These are phyloP conservation scores for Seira ritae DNA, from an alignment of 2,888 invertebrate species.

Conservation along the genomic window DNA sequence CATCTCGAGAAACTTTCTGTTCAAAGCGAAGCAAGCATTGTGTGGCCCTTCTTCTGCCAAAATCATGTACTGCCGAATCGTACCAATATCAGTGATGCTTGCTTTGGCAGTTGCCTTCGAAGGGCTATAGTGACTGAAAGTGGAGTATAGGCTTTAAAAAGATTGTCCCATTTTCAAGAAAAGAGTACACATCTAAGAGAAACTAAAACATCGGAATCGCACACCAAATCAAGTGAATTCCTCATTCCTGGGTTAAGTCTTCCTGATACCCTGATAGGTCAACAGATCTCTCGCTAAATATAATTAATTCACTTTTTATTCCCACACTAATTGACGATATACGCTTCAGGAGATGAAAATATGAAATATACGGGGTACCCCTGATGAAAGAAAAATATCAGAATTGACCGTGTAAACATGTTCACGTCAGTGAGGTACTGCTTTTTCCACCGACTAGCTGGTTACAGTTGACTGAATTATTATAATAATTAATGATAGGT, in stretches of 20 bases:
- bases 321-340: conserved; percentile 43
- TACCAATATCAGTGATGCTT: not conserved
- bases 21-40: not conserved
- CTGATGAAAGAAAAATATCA: conserved; percentile 23
- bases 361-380: conserved; percentile 48
- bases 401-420: not conserved
- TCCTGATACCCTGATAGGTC: conserved; percentile 50
- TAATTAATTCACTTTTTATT: conserved; percentile 44
- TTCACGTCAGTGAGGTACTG: conserved; percentile 36
- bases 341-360: conserved; percentile 51
- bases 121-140: conserved; percentile 18
- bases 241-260: conserved; percentile 55
- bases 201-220: conserved; percentile 40
- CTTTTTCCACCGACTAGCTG: conserved; percentile 61
- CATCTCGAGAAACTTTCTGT: not conserved
- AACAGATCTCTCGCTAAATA: conserved; percentile 50
- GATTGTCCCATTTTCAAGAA: no score
- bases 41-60: conserved; percentile 25
- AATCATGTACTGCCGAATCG: conserved; percentile 26
- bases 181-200: not conserved
- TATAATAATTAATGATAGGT: conserved; percentile 18
- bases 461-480: conserved; percentile 57
- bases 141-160: not conserved
- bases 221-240: conserved; percentile 45
- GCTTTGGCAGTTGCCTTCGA: not conserved